These are phyloP conservation scores for Subanguina moxae DNA, from an alignment of 1,140 invertebrate genomes.

Conservation along the genomic window DNA sequence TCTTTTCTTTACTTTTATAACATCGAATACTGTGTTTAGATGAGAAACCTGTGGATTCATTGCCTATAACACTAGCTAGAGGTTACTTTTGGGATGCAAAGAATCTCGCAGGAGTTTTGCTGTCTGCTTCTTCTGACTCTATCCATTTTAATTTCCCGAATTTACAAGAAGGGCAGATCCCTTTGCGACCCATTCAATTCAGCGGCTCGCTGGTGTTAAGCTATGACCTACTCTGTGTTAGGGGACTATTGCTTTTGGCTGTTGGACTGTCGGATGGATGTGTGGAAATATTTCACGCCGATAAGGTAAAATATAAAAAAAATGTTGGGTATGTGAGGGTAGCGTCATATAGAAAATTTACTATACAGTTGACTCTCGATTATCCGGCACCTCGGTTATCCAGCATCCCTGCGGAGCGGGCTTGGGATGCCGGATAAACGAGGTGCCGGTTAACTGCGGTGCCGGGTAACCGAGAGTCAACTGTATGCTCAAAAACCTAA, in stretches of 20 bases:
- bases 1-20: background rate
- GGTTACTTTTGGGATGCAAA: conserved; percentile 1
- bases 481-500: too few relatives aligned
- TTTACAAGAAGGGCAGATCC: background rate
- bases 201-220: background rate
- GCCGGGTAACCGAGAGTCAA: too few relatives aligned
- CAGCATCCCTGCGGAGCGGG: too few relatives aligned
- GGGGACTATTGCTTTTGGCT: background rate
- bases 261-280: conserved; percentile 7
- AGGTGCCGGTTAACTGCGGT: too few relatives aligned
- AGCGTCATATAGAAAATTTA: too few relatives aligned
- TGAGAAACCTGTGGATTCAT: background rate
- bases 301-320: background rate
- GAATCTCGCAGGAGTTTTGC: background rate
- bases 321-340: too few relatives aligned
- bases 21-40: background rate
- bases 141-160: background rate
- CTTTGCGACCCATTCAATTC: background rate
- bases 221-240: background rate
- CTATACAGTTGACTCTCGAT: too few relatives aligned
- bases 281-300: background rate
- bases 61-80: background rate
- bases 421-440: too few relatives aligned
- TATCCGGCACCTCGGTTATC: too few relatives aligned
- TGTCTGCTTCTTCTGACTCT: background rate